Percentiles rank a stretch among this genome's conserved stretches.
Evolutionary conservation across 2,888 invertebrate genomes (phyloP).

Genomic region (Ommatoiulus sabulosus): DNA sequence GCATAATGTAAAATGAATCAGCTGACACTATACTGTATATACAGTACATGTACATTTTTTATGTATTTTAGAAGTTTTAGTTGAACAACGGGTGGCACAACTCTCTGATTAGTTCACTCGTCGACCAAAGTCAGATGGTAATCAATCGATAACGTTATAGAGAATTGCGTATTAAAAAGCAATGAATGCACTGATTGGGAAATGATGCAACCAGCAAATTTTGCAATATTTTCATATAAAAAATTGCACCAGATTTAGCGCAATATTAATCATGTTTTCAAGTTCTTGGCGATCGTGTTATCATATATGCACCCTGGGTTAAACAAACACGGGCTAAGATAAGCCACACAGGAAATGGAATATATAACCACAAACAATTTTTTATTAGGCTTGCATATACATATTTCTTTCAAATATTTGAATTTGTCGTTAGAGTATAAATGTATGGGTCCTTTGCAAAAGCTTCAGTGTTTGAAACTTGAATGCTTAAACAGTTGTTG

Average conservation of each 20-base stretch:
- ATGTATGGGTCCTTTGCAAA: not conserved
- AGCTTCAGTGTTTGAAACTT: not conserved
- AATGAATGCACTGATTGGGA: no score
- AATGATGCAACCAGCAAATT: not conserved
- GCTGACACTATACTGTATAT: no score
- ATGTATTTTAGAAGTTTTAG: no score
- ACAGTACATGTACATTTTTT: no score
- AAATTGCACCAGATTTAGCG: not conserved
- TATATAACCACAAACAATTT: not conserved
- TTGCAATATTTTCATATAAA: not conserved
- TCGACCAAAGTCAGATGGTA: no score
- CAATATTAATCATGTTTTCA: no score
- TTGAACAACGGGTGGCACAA: no score
- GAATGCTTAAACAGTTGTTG: conserved; percentile 7
- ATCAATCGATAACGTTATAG: no score
- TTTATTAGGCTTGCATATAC: not conserved
- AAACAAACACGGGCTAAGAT: not conserved
- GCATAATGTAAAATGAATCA: no score
- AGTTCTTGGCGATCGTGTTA: not conserved
- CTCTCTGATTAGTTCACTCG: no score
- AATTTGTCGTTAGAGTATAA: conserved; percentile 15
- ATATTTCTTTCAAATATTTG: conserved; percentile 5
- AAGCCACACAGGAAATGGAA: not conserved
- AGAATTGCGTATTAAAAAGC: no score
- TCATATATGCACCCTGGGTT: not conserved